phyloP scores from a whole-genome alignment of 1,140 invertebrate genomes.

The Euwallacea similis region DNA sequence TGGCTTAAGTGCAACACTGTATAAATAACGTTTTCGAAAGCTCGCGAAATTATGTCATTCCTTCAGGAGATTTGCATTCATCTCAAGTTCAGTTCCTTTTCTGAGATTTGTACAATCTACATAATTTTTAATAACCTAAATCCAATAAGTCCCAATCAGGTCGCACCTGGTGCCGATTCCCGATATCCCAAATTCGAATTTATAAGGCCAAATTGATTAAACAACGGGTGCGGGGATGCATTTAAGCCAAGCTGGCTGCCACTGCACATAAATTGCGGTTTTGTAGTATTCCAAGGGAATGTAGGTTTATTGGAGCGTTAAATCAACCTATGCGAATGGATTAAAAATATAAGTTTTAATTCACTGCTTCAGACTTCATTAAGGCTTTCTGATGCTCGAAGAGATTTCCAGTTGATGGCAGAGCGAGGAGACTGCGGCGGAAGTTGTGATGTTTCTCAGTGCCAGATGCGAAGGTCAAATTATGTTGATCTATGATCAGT shows the following conservation, averaged over 20 bases:
- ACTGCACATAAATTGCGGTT: slow-evolving; percentile 29
- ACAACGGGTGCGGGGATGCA: slow-evolving; percentile 21
- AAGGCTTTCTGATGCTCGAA: too few species aligned
- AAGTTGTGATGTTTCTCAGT: too few species aligned
- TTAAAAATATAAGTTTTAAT: too few species aligned
- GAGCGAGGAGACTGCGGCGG: too few species aligned
- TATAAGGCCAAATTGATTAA: slow-evolving; percentile 33
- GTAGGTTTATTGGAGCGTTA: slow-evolving; percentile 16
- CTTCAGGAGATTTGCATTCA: neutral
- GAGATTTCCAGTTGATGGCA: too few species aligned
- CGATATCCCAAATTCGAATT: slow-evolving; percentile 23
- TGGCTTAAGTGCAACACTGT: slow-evolving; percentile 13
- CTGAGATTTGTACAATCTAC: neutral
- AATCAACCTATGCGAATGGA: slow-evolving; percentile 3
- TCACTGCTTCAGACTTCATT: too few species aligned
- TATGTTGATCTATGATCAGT: too few species aligned
- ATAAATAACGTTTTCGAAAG: neutral
- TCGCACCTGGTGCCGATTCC: slow-evolving; percentile 16
- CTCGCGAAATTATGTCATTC: neutral
- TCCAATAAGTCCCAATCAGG: slow-evolving; percentile 18
- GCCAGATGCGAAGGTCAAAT: too few species aligned
- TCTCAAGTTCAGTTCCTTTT: neutral
- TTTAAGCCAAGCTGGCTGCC: slow-evolving; percentile 17
- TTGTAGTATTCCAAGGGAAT: slow-evolving; percentile 15
- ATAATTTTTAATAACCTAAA: slow-evolving; percentile 23